phyloP scores from a whole-genome alignment of 2,113 vertebrate genomes.

The Formicarius rufipectus region DNA sequence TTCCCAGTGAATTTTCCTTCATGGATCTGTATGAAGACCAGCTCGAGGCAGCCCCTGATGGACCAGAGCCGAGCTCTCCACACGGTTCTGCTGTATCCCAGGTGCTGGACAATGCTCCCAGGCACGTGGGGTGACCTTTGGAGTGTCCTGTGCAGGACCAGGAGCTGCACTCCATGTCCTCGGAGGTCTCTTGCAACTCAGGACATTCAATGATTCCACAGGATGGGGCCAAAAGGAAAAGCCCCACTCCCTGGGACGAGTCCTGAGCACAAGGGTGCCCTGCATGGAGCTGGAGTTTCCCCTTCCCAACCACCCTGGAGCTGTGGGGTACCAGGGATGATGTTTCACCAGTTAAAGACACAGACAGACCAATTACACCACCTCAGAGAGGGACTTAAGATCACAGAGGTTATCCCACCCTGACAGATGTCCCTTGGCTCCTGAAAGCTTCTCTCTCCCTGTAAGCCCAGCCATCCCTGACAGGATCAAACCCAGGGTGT shows the following conservation, averaged over 20 bases:
- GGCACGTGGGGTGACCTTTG: neutral
- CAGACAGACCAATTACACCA: neutral
- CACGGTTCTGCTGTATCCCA: neutral
- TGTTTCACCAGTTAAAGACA: no score
- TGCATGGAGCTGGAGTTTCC: neutral
- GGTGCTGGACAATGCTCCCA: neutral
- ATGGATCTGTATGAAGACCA: neutral
- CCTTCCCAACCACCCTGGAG: neutral
- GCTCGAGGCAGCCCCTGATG: neutral
- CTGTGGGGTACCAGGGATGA: neutral
- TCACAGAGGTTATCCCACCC: neutral
- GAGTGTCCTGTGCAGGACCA: neutral
- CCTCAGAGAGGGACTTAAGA: neutral
- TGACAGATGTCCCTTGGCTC: neutral
- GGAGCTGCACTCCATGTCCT: neutral
- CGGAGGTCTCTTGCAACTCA: neutral
- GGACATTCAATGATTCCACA: neutral
- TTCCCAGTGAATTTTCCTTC: neutral
- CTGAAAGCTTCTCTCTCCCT: neutral
- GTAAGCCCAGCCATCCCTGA: neutral
- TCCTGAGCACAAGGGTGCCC: neutral
- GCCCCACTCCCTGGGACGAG: rapidly evolving
- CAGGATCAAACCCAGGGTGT: neutral
- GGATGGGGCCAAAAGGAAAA: neutral
- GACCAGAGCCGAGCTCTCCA: neutral